These are phyloP conservation scores for Hemicentrotus pulcherrimus DNA, from an alignment of 35 echinoderm and acorn worm species.

Conservation along the genomic window DNA sequence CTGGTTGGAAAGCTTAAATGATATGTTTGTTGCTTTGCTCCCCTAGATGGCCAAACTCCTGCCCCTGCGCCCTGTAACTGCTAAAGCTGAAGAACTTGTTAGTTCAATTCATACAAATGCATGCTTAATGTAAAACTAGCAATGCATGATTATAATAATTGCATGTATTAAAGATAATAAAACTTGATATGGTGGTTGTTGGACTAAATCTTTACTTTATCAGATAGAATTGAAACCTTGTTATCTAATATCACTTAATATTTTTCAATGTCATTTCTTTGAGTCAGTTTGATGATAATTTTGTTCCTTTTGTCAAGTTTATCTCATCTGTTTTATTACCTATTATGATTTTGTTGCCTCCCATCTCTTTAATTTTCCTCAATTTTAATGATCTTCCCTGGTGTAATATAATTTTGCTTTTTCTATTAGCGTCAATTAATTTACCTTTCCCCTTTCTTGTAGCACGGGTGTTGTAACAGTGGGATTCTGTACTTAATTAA, in stretches of 20 bases:
- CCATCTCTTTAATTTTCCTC: not conserved
- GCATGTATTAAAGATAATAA: not conserved
- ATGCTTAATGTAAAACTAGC: not conserved
- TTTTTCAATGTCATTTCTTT: not conserved
- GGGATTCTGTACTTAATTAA: not conserved
- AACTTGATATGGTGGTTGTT: not conserved
- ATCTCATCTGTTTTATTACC: not conserved
- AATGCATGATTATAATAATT: conserved; percentile 16
- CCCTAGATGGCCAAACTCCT: conserved; percentile 49
- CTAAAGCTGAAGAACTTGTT: conserved; percentile 67
- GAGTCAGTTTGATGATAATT: too few relatives aligned
- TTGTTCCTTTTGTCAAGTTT: not conserved
- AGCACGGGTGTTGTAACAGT: not conserved
- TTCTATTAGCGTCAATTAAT: too few relatives aligned
- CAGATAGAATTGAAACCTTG: not conserved
- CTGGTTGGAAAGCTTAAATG: not conserved
- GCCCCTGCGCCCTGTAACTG: conserved; percentile 52
- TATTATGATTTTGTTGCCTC: not conserved
- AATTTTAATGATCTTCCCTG: not conserved
- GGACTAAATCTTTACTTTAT: not conserved
- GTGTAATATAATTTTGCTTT: not conserved
- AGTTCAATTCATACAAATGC: not conserved
- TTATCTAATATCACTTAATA: not conserved
- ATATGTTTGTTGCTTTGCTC: conserved; percentile 38
- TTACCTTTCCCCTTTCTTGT: too few relatives aligned